These are phyloP conservation scores for Acyrthosiphon pisum DNA, from an alignment of 1,140 invertebrate species.

Conservation along the genomic window DNA sequence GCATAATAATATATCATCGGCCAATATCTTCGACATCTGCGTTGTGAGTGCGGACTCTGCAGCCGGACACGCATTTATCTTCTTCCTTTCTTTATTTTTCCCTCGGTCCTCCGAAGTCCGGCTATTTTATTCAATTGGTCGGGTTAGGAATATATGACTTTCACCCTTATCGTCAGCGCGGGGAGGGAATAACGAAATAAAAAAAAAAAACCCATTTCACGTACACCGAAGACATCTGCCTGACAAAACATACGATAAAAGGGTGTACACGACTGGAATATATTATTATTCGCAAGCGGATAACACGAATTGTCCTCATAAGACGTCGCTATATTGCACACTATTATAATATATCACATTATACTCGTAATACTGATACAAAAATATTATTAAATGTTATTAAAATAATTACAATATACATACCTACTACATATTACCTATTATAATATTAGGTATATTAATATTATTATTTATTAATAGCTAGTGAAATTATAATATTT, in stretches of 20 bases:
- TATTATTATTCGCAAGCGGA: conserved; percentile 21
- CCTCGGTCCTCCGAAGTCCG: not conserved
- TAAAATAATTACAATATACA: not conserved
- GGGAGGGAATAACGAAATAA: not conserved
- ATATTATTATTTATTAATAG: not conserved
- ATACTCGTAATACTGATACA: not conserved
- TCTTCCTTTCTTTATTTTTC: conserved; percentile 12
- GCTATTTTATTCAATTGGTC: conserved; percentile 54
- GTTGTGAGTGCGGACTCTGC: not conserved
- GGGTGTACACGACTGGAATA: conserved; percentile 52
- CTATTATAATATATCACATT: not conserved
- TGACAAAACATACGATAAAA: conserved; percentile 57
- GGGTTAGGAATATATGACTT: conserved; percentile 39
- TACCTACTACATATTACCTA: too few species aligned
- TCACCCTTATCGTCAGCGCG: conserved; percentile 30
- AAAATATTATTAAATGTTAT: too few species aligned
- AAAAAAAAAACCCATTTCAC: conserved; percentile 27
- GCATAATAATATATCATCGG: conserved; percentile 32
- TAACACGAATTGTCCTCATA: not conserved
- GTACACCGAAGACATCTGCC: conserved; percentile 52
- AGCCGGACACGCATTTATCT: conserved; percentile 52
- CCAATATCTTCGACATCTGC: conserved; percentile 54
- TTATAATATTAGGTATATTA: too few species aligned
- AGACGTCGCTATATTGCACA: not conserved
- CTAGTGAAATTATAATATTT: not conserved